Evolutionary conservation across 1,140 invertebrate species (phyloP), one percentile per base, ranked within the genome.

Genomic region (Pogonognathellus flavescens): DNA sequence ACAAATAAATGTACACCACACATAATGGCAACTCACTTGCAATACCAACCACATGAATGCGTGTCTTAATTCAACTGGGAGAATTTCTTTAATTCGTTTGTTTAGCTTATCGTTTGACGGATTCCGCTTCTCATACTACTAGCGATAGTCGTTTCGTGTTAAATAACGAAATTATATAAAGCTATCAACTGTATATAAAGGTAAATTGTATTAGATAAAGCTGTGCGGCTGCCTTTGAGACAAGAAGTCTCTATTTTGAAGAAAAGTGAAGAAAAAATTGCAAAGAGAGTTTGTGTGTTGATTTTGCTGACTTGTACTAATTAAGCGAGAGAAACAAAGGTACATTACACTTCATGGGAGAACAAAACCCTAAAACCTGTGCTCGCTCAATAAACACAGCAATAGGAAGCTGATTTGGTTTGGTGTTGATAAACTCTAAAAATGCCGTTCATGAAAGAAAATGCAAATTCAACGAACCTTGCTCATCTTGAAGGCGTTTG

Each of bases 401-500:
- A 41, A 41, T 20, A 22, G 18, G 18, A 25, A 55, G 16, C 20
- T 9, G 20, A 66, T 66, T 66, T 25, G 20, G 60, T 66, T 66
- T 25, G 20, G 60, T 66, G 60, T 66, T 66, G 62, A 66, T 66
- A 66, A 66, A 66, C 62, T 66, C 62, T 66, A 60, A 6, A n/a
- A 60, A 60, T 60, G 11, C 59, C 4, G 52, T 22, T 81, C 11
- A n/a, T 49, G 13, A 16, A 70, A 72, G 22, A 49, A n/a, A n/a
- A 31, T 60, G 25, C 18, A 5, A 66, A 50, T 53, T 25, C n/a
- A n/a, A 66, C 84, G 86, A 89, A 91, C 91, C 91, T 89, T 91
- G 90, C 88, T 93, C 92, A 86, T 93, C 92, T 87, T 92, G 91
- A 87, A 93, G 89, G 86, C 92, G 89, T 89, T 92, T 97, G 86